Evolutionary conservation across 1,140 invertebrate genomes (phyloP), one percentile per base, ranked within the genome.

Genomic region (Hyposmocoma kahamanoa): DNA sequence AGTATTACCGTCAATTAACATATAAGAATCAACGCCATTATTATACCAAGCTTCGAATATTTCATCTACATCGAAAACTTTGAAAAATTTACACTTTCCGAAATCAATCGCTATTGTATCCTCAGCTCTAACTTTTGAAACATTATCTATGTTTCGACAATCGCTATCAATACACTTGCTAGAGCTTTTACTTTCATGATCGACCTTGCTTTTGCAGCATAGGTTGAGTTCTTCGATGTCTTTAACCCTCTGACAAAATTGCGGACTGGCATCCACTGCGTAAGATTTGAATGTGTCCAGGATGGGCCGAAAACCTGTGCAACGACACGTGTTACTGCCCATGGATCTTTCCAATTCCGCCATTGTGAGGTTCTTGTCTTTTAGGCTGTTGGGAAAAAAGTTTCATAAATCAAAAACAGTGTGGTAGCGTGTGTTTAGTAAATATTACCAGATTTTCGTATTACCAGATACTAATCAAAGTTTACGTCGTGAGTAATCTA

Each of bases 271-370:
- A 63, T 95, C 92, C 0, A 61, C 72, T 0, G 91, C 90, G 48
- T 93, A 91, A 1, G 92, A 90, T 76, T 95, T 95, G 69, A 95
- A 94, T 8, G 93, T 89, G 47, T 96, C 92, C 42, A 96, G 74
- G 59, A 97, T 96, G 0, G 95, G 92, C 34, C 95, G 84, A 67
- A 96, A 97, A 0, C 96, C 96, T 0, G 95, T 97, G 72, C 96
- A 97, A 5, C 95, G 89, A 48, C 95, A 97, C 6, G 96, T 90
- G 69, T 96, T 96, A 50, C 94, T 92, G 8, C 91, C 93, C 60
- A 95, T 92, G 0, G 90, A 90, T 59, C 93, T 90, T 62, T 95
- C 94, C 18, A 95, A 83, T 62, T 94, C 87, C 22, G 88, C 74
- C 89, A 91, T 91, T 0, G 88, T 92, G 5, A 92, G 67, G 17